A percentile compares a stretch with the other conserved stretches of the same genome.
Conservation (phyloP, 2,113 vertebrate species). For the Tetraodon nigroviridis region DNA sequence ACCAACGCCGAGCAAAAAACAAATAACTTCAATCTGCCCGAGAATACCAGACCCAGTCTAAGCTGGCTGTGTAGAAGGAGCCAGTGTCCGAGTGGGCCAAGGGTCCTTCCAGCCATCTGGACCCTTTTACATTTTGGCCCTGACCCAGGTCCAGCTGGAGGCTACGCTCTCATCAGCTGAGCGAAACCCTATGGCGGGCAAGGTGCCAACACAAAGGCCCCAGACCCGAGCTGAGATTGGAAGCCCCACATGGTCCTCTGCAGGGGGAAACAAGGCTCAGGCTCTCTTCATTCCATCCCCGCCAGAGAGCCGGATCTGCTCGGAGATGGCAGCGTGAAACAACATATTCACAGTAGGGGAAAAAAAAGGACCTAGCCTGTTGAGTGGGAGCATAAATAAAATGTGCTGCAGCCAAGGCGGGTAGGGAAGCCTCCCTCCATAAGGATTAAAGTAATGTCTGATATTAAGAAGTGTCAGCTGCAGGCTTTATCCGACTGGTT, state of each 20-base stretch:
- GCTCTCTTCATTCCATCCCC: conserved; percentile 41
- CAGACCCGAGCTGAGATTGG: conserved; percentile 48
- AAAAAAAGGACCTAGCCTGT: conserved; percentile 59
- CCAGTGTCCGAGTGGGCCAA: conserved; percentile 37
- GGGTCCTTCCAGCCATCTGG: conserved; percentile 63
- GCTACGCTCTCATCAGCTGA: conserved; percentile 66
- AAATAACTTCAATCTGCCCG: conserved; percentile 56
- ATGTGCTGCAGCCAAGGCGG: conserved; percentile 38
- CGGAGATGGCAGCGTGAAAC: conserved; percentile 59
- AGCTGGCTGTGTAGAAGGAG: conserved; percentile 47
- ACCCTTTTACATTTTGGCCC: conserved; percentile 66
- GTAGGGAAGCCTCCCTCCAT: conserved; percentile 50
- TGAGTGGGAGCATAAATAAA: conserved; percentile 47
- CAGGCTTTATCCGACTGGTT: conserved; percentile 47
- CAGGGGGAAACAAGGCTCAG: conserved; percentile 42
- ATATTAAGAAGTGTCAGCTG: conserved; percentile 65
- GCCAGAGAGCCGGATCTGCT: conserved; percentile 36
- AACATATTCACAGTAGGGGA: conserved; percentile 55
- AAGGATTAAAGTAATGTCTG: conserved; percentile 54
- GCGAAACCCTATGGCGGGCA: conserved; percentile 53
- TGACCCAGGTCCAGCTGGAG: conserved; percentile 61
- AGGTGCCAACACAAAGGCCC: conserved; percentile 61
- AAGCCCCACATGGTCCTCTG: conserved; percentile 53
- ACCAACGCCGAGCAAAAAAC: conserved; percentile 39
- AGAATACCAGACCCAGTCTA: conserved; percentile 51